Conservation (phyloP, 2,797 vertebrate species). For the Pitangus sulphuratus region DNA sequence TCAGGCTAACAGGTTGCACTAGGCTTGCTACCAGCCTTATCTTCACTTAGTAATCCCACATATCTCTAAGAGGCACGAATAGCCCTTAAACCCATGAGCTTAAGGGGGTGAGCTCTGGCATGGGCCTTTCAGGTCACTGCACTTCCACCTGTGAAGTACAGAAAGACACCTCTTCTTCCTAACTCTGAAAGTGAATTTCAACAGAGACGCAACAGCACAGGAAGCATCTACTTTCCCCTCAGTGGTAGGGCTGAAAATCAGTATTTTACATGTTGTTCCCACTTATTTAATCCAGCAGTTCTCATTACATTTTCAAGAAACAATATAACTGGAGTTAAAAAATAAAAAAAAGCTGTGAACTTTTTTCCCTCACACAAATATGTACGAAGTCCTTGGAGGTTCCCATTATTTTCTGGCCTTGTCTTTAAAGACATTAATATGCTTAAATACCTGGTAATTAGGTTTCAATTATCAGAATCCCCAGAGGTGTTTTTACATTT, state of each 20-base stretch:
- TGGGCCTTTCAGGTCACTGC: not conserved
- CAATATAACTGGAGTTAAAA: not conserved
- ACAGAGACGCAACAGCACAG: not conserved
- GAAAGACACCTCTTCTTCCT: not conserved
- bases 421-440: conserved; percentile 34
- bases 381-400: not conserved
- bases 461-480: conserved; percentile 7
- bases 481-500: conserved; percentile 42
- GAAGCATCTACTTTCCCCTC: not conserved
- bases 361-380: not conserved
- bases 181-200: not conserved
- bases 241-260: not conserved
- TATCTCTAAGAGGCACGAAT: not conserved
- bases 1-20: not conserved
- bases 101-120: not conserved
- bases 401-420: conserved; percentile 17
- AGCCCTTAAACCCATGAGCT: not conserved
- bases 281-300: not conserved
- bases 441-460: conserved; percentile 44
- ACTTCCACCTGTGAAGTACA: not conserved
- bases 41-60: not conserved
- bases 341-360: not conserved
- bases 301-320: not conserved
- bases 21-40: not conserved
- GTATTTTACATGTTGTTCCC: not conserved